Base-by-base conservation (phyloP, 2,888 invertebrate species). In the Neoascia interrupta region DNA sequence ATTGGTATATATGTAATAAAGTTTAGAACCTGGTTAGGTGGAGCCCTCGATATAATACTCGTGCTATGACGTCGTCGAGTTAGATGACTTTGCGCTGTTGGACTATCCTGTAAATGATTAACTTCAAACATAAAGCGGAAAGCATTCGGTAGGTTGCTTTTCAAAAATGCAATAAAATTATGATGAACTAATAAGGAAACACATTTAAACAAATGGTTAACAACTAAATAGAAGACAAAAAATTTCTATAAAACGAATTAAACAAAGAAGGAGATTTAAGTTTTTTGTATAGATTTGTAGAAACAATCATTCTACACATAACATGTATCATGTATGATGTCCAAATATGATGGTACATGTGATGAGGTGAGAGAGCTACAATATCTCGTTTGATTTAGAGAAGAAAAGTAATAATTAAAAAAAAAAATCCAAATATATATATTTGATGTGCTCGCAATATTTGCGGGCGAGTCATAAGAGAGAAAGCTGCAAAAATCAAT, bases 31-130 rank as follows among this genome's bases (percentile, higher is more conserved):
- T 89, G 89, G 86, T 88, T 88, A 85, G 88, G 86, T 82, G 87
- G 85, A 83, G 88, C 88, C 85, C 88, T 88, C 84, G 88, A 87
- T 84, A 88, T 87, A 84, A 88, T 89, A 86, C 89, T 89, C 87
- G 94, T 93, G 90, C 94, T 94, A 91, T 94, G 93, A 84, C 94
- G 92, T 87, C 94, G 92, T 88, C 92, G 91, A 85, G 93, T 93
- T 89, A 93, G 92, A 89, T 92, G 92, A 87, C 92, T 87, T 86
- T 87, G 89, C 87, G 90, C 88, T 86, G 90, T 90, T 84, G 91
- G 90, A 88, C 90, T 91, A 89, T 91, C 91, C 90, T 91, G 88
- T 81, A 88, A 87, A 84, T 83, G 83, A 84, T 79, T 66, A 68
- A 82, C 81, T 79, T 81, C 82, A 81, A 83, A 84, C 84, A 82